Conservation (phyloP, 2,888 invertebrate genomes). For the Thymelicus sylvestris region DNA sequence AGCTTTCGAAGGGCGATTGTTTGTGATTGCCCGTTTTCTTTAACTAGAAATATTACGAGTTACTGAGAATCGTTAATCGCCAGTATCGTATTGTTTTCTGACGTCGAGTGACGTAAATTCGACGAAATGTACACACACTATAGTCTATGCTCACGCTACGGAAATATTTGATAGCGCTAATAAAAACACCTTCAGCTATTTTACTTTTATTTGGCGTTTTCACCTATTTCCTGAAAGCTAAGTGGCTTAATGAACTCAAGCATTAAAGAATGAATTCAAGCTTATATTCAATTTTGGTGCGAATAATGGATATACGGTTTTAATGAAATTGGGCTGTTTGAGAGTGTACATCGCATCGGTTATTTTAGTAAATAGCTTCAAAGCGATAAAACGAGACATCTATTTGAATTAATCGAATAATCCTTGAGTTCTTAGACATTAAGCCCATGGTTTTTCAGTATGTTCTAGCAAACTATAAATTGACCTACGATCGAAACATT, state of each 20-base stretch:
- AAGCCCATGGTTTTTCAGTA: slow-evolving; percentile 3
- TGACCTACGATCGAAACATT: slow-evolving; percentile 8
- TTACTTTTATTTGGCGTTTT: no score
- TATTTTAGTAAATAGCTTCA: no score
- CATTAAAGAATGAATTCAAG: no score
- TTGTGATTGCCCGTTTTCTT: not conserved
- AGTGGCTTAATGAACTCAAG: not conserved
- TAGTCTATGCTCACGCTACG: no score
- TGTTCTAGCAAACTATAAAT: not conserved
- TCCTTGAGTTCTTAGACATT: slow-evolving; percentile 7
- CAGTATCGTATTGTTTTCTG: not conserved
- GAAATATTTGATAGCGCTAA: no score
- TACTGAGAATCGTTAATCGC: not conserved
- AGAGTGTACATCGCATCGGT: no score
- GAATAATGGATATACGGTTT: no score
- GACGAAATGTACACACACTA: not conserved
- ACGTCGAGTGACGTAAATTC: not conserved
- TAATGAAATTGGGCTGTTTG: no score
- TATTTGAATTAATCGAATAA: not conserved
- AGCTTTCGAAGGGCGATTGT: not conserved
- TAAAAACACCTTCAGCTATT: no score
- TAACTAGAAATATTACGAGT: not conserved
- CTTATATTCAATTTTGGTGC: no score
- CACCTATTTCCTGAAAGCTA: no score
- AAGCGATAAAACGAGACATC: no score